Base-by-base conservation (phyloP, 2,888 invertebrate species). In the Aleiodes leptofemur region DNA sequence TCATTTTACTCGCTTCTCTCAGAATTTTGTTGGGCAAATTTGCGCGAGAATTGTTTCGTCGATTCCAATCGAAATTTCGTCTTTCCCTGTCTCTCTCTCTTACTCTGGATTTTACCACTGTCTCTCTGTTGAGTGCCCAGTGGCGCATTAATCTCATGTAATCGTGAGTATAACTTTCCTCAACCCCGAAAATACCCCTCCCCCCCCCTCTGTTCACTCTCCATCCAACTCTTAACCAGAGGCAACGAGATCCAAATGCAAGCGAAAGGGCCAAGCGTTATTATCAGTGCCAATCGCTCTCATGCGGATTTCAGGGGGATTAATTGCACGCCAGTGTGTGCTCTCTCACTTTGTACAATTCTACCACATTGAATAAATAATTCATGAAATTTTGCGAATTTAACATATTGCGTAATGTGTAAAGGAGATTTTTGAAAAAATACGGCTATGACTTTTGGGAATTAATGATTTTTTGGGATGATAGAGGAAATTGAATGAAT, bases 111-210 rank as follows among this genome's bases (percentile, higher is more conserved):
- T 9, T 14, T 66, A 14, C 34, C 73, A 31, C 66, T 48, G 9
- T 51, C 16, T 61, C 55, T 55, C 34, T 61, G 43, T 34, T 74
- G 57, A 57, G 61, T 69, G 61, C 50, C 74, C 61, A 53, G 69
- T 74, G 69, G 74, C 38, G 69, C 69, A 74, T 74, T 74, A 74
- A 69, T 69, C 74, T 51, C 74, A 14, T 74, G 69, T 74, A 74
- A 74, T 74, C 61, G 69, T 51, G 43, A 61, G 48, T 69, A 31
- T 57, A 57, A 57, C 57, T 57, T 13, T 34, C 57, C 57, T 57
- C 57, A 56, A 56, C 23, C 6, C 34, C 34, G 6, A 34, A 34
- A 34, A 34, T 34, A 34, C 34, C 6, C 34, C 4, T 4, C 34
- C 34, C 29, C 53, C 64, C 14, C 64, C 14, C 14, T 43, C 34